These are phyloP conservation scores for Steinernema hermaphroditum DNA, from an alignment of 2,888 invertebrate genomes.

Conservation along the genomic window DNA sequence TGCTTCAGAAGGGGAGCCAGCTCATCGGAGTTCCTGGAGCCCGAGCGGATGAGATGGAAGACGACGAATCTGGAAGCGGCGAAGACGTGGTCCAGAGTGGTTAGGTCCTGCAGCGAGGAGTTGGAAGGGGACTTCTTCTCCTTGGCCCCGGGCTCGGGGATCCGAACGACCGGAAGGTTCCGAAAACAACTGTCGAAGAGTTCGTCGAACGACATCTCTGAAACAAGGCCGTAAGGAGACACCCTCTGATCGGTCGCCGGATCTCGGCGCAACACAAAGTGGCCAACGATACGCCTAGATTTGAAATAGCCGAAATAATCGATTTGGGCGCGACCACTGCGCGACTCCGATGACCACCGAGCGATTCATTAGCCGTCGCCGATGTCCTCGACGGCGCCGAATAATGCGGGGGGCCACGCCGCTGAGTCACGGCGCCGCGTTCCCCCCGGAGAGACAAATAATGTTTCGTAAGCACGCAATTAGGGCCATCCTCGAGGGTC, in stretches of 20 bases:
- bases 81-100: constrained; percentile 41
- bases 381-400: neutral
- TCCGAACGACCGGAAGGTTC: constrained; percentile 39
- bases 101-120: constrained; percentile 3
- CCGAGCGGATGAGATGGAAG: constrained; percentile 39
- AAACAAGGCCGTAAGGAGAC: no score
- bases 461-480: constrained; percentile 8
- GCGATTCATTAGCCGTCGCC: constrained; percentile 24
- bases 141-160: constrained; percentile 24
- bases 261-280: neutral
- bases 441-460: neutral
- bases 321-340: constrained; percentile 11
- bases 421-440: neutral
- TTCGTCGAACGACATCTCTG: constrained; percentile 44
- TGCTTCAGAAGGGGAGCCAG: constrained; percentile 27
- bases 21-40: constrained; percentile 35
- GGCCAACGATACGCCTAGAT: neutral
- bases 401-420: constrained; percentile 24
- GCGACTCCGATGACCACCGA: constrained; percentile 3
- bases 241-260: no score
- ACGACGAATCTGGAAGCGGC: constrained; percentile 38
- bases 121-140: constrained; percentile 7
- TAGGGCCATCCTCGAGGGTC: neutral
- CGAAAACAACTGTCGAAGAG: constrained; percentile 46
- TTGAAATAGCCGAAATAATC: constrained; percentile 1